These are phyloP conservation scores for Trachymyrmex cornetzi DNA, from an alignment of 1,140 invertebrate species.

Conservation along the genomic window DNA sequence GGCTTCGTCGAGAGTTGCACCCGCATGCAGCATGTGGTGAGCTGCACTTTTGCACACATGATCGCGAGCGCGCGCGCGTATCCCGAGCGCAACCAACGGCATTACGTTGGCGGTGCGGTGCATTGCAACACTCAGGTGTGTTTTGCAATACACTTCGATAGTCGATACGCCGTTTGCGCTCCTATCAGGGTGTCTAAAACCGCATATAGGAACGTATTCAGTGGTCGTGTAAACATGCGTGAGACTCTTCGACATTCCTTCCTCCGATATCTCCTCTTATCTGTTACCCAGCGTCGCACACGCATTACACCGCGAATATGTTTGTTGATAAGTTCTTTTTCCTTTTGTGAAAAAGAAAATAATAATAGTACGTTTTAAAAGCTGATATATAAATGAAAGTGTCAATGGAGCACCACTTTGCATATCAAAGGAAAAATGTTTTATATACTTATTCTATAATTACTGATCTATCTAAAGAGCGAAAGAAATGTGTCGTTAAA, in stretches of 20 bases:
- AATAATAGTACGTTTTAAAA: background rate
- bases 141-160: conserved; percentile 73
- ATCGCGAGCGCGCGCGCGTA: conserved; percentile 17
- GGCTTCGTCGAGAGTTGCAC: conserved; percentile 43
- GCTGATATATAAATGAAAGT: background rate
- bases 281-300: conserved; percentile 24
- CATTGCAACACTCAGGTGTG: conserved; percentile 75
- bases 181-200: conserved; percentile 73
- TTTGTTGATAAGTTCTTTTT: background rate
- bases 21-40: conserved; percentile 55
- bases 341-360: background rate
- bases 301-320: conserved; percentile 26
- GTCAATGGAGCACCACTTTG: background rate
- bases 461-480: background rate
- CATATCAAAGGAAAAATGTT: background rate
- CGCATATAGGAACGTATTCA: conserved; percentile 72
- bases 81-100: conserved; percentile 47
- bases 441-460: background rate
- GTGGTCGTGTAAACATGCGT: conserved; percentile 69
- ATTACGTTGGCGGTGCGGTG: conserved; percentile 61
- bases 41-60: conserved; percentile 16
- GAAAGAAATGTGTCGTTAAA: background rate
- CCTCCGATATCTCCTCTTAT: conserved; percentile 49
- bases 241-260: conserved; percentile 58
- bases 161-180: conserved; percentile 71